A percentile compares a stretch with the other conserved stretches of the same genome.
Conservation (phyloP, 2,113 vertebrate species). For the Sebastes schlegelii region DNA sequence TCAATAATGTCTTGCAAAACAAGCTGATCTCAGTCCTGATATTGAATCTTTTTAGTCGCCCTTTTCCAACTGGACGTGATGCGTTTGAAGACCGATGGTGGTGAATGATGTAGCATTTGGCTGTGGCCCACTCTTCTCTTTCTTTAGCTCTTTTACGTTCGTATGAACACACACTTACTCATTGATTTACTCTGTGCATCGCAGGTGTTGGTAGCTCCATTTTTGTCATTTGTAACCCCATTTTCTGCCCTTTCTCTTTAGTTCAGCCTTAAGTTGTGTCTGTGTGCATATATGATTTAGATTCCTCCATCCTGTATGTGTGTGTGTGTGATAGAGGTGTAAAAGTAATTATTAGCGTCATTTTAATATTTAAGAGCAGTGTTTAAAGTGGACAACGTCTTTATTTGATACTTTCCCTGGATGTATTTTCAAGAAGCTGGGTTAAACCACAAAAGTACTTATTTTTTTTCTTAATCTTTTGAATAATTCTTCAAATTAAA, state of each 20-base stretch:
- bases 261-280: constrained; percentile 44
- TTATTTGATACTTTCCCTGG: not conserved
- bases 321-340: not conserved
- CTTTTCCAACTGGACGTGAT: not conserved
- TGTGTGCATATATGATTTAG: constrained; percentile 7
- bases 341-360: constrained; percentile 3
- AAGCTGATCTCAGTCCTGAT: not conserved
- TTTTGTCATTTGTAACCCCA: not conserved
- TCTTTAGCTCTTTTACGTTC: not conserved
- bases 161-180: constrained; percentile 8
- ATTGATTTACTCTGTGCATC: not conserved
- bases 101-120: constrained; percentile 27
- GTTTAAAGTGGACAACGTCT: not conserved
- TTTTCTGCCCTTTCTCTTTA: constrained; percentile 6
- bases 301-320: not conserved
- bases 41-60: not conserved
- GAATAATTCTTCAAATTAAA: not conserved
- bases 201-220: constrained; percentile 1
- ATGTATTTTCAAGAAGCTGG: not conserved
- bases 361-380: constrained; percentile 48
- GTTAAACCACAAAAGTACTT: not conserved
- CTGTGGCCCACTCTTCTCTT: not conserved
- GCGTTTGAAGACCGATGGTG: not conserved
- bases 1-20: constrained; percentile 6
- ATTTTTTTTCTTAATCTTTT: not conserved